Evolutionary conservation across 2,113 vertebrate species (phyloP).

Genomic region (Hyla sarda): DNA sequence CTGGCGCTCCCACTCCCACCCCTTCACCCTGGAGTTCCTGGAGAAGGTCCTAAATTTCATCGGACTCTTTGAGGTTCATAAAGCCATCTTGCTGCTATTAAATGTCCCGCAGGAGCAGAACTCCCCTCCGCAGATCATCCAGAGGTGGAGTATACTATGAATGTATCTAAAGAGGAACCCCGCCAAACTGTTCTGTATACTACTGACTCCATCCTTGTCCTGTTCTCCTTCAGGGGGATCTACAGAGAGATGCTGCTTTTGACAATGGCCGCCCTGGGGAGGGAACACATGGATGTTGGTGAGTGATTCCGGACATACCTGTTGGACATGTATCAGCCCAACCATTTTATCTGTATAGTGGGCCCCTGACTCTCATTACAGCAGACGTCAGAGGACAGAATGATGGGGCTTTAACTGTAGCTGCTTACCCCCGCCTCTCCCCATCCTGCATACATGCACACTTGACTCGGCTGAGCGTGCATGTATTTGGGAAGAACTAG

Average conservation of each 20-base stretch:
- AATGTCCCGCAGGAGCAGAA: slow-evolving; percentile 75
- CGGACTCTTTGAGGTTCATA: slow-evolving; percentile 90
- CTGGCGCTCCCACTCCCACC: slow-evolving; percentile 78
- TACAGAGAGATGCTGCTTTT: slow-evolving; percentile 92
- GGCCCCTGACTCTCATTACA: no score
- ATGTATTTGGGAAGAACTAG: no score
- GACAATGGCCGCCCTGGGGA: slow-evolving; percentile 88
- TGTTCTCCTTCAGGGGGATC: slow-evolving; percentile 77
- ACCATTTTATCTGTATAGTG: no score
- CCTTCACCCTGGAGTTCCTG: slow-evolving; percentile 82
- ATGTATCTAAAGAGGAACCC: neutral
- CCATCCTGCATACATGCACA: no score
- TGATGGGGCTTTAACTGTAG: no score
- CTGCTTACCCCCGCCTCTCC: no score
- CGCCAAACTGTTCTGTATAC: neutral
- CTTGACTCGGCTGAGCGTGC: no score
- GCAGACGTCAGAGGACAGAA: no score
- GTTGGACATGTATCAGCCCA: no score
- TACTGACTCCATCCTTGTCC: neutral
- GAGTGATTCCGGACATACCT: neutral
- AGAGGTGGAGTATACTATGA: slow-evolving; percentile 68
- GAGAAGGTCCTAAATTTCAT: slow-evolving; percentile 86
- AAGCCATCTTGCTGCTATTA: slow-evolving; percentile 84
- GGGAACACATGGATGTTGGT: slow-evolving; percentile 85
- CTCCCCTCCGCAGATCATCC: slow-evolving; percentile 65